Percentiles rank a stretch among this genome's conserved stretches.
Conservation (phyloP, 2,888 invertebrate species). For the Philereme transversata region DNA sequence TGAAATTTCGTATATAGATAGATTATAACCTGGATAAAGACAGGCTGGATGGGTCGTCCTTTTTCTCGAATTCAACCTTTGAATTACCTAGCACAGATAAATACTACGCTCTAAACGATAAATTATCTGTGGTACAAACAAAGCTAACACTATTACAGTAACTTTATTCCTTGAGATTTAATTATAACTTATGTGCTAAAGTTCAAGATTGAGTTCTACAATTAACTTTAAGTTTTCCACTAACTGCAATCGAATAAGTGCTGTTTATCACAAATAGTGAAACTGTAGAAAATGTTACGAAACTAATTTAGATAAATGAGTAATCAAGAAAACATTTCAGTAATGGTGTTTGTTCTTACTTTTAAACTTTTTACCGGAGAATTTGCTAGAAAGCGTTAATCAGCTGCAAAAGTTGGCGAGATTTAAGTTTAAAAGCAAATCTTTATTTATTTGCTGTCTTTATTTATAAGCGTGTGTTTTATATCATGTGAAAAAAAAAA, state of each 20-base stretch:
- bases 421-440: too few relatives aligned
- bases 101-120: too few relatives aligned
- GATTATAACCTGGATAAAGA: too few relatives aligned
- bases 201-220: slow-evolving; percentile 14
- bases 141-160: neutral
- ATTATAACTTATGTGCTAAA: slow-evolving; percentile 17
- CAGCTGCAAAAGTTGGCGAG: slow-evolving; percentile 5
- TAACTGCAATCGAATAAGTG: slow-evolving; percentile 40
- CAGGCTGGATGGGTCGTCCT: too few relatives aligned
- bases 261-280: slow-evolving; percentile 31
- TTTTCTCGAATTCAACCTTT: too few relatives aligned
- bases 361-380: slow-evolving; percentile 2
- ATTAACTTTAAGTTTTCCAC: slow-evolving; percentile 34
- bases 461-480: too few relatives aligned
- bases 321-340: slow-evolving; percentile 25
- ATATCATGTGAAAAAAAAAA: too few relatives aligned
- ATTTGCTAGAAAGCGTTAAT: neutral
- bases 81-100: too few relatives aligned
- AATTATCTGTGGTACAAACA: too few relatives aligned
- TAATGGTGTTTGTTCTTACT: slow-evolving; percentile 25
- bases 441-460: too few relatives aligned
- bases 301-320: slow-evolving; percentile 33
- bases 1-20: too few relatives aligned
- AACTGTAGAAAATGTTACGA: slow-evolving; percentile 20
- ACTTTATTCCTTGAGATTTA: slow-evolving; percentile 5